phyloP scores from a whole-genome alignment of 2,888 invertebrate genomes.

The Bellardia pandia region DNA sequence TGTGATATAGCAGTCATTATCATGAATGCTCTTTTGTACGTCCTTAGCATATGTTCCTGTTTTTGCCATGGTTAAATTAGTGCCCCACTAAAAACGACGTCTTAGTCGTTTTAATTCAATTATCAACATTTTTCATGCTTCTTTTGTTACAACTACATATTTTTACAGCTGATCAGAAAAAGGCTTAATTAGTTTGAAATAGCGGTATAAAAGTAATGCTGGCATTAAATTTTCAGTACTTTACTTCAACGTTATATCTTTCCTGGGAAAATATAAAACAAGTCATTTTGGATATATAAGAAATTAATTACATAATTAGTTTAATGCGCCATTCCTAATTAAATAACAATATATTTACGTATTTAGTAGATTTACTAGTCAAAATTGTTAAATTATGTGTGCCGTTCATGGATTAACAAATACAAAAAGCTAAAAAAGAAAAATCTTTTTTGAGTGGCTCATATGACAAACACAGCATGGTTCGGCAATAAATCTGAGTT shows the following conservation, averaged over 20 bases:
- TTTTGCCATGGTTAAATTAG: background rate
- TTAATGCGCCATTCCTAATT: too few species aligned
- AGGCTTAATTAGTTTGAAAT: conserved; percentile 61
- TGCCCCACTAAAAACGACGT: conserved; percentile 15
- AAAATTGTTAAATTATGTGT: too few species aligned
- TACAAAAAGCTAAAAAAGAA: too few species aligned
- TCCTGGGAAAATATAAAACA: background rate
- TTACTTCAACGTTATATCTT: conserved; percentile 23
- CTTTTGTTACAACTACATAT: conserved; percentile 19
- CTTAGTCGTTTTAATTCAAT: conserved; percentile 57
- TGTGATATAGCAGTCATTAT: background rate
- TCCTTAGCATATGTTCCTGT: conserved; percentile 1
- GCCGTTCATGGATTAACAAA: too few species aligned
- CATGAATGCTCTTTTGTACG: background rate
- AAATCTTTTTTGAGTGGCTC: too few species aligned
- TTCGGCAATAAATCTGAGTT: too few species aligned
- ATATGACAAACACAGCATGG: too few species aligned
- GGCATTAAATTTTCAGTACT: conserved; percentile 65
- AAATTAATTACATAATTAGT: too few species aligned
- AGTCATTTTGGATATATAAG: background rate
- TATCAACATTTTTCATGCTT: conserved; percentile 39
- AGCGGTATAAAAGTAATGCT: conserved; percentile 63
- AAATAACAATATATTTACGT: too few species aligned
- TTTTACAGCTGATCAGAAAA: conserved; percentile 28
- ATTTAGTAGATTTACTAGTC: too few species aligned